Evolutionary conservation across 2,113 vertebrate genomes (phyloP), one percentile per base, ranked within the genome.

Genomic region (Neomonachus schauinslandi): DNA sequence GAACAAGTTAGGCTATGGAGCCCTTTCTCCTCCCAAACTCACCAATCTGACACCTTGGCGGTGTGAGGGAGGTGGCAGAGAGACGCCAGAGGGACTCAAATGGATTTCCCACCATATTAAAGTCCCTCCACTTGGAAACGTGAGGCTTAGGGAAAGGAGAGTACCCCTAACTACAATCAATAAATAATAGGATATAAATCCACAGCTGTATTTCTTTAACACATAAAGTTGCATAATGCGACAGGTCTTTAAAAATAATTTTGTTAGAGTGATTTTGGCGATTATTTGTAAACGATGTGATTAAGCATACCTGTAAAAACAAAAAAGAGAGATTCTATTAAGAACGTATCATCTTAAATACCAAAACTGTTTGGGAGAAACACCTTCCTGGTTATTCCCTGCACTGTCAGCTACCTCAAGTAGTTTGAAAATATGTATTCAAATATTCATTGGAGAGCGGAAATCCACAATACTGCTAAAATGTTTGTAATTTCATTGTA

Each of bases 341-440:
- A 82, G 72, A 89, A 95, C 51, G 67, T 21, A 92, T 88, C 92
- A 88, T 84, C 96, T 92, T 97, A 85, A 94, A 95, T 96, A 95
- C 77, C 57, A 96, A 96, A 98, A 94, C n/a, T 77, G 21, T 61
- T 92, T 71, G 93, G 55, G 84, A 89, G 39, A 82, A 97, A 80
- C 65, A 93, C 8, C 21, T 98, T 96, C 24, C 15, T 26, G 39
- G 18, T 98, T 97, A 92, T 96, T 97, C 98, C 57, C 76, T 97
- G 51, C 77, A 76, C 55, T 96, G 49, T 72, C 92, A 90, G 89
- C 93, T 91, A 89, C 59, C 67, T 95, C 39, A 97, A 82, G 53
- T 96, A 53, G 12, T 26, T 93, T 85, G 21, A 92, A 83, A 89
- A 67, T 33, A 7, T 65, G 2, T 94, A 82, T 83, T 61, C 55